Evolutionary conservation across 1,140 invertebrate genomes (phyloP), one percentile per base, ranked within the genome.

Genomic region (Aradophagus sp.): DNA sequence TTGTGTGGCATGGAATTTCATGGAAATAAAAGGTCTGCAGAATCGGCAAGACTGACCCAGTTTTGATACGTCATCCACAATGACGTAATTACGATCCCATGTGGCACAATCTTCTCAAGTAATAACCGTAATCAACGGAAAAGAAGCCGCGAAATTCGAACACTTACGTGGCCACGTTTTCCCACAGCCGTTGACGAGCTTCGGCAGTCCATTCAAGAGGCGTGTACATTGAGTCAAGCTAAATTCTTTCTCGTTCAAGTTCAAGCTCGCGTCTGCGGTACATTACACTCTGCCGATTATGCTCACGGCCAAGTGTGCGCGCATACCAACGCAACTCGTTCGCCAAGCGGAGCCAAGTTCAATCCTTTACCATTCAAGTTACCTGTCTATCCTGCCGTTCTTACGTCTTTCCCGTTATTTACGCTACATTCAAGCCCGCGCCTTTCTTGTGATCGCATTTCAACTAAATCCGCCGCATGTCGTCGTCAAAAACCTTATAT

Each of bases 361-460:
- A 70, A 56, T 58, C 62, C 32, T 45, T 65, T 56, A 48, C 68
- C 63, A 75, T 75, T 75, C 73, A 71, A 67, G 62, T 17, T 61
- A 69, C 55, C 61, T 44, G 45, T 59, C 58, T 52, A 68, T 59
- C 58, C 56, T 32, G 47, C 56, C 56, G 48, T 55, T 61, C 66
- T 62, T 69, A 62, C 44, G 13, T 58, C 67, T 48, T 58, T 70
- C 59, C 68, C 68, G 68, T 71, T 71, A 71, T 62, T 65, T 71
- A 71, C 68, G 47, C 70, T 67, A 61, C 50, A 50, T 65, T 66
- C 56, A 62, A 55, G 52, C 45, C 67, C 45, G 53, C 59, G 52
- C 50, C 50, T 62, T 45, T 62, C 48, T 59, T 61, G 61, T 16
- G 19, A 13, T 50, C 63, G 23, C 44, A 61, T 34, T 26, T 62